Evolutionary conservation across 2,888 invertebrate genomes (phyloP).

Genomic region (Idaea biselata): DNA sequence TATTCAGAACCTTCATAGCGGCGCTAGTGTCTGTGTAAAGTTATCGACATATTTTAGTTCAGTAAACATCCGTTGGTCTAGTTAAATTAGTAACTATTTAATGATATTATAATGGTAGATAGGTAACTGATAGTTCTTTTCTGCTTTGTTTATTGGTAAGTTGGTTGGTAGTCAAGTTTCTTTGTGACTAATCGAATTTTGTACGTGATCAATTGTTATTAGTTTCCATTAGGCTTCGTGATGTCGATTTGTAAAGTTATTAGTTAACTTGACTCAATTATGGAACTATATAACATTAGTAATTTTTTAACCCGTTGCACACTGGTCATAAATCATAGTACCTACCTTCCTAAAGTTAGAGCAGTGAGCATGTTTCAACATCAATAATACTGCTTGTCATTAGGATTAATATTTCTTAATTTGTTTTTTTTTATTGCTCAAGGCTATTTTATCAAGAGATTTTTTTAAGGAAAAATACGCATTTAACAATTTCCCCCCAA

Average conservation of each 20-base stretch:
- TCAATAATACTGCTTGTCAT: too few species aligned
- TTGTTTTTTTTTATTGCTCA: too few species aligned
- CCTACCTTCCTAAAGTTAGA: too few species aligned
- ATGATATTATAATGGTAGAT: not conserved
- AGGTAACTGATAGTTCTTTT: not conserved
- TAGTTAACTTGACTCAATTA: too few species aligned
- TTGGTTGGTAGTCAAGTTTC: not conserved
- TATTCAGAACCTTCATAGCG: not conserved
- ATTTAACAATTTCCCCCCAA: too few species aligned
- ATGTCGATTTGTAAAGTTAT: not conserved
- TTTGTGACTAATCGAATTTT: slow-evolving; percentile 14
- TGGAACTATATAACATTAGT: too few species aligned
- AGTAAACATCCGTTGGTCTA: not conserved
- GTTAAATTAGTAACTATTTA: not conserved
- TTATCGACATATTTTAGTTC: not conserved
- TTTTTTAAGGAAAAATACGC: too few species aligned
- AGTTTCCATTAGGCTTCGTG: not conserved
- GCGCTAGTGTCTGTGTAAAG: not conserved
- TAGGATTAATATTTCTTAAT: too few species aligned
- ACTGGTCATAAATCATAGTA: too few species aligned
- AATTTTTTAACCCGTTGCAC: too few species aligned
- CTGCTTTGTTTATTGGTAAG: not conserved
- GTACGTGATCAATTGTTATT: not conserved
- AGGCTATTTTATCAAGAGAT: too few species aligned
- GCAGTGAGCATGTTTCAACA: too few species aligned